Percentiles rank a stretch among this genome's conserved stretches.
These are phyloP conservation scores for Myotis davidii DNA, from an alignment of 2,113 vertebrate genomes.

Conservation along the genomic window DNA sequence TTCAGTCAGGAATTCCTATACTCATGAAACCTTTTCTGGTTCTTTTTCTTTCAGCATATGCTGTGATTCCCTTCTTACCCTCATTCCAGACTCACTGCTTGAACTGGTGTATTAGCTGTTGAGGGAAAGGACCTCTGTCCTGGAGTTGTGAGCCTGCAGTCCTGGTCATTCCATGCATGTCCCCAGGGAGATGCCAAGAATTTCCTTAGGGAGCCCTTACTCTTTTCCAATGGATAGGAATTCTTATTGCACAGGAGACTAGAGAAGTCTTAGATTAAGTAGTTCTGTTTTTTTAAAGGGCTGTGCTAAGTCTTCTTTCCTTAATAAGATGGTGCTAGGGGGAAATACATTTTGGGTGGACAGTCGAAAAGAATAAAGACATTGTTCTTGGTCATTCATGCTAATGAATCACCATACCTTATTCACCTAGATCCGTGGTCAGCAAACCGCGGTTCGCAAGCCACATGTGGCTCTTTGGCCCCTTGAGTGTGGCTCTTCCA, in stretches of 20 bases:
- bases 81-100: not conserved
- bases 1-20: conserved; percentile 4
- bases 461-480: too few species aligned
- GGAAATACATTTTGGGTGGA: not conserved
- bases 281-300: not conserved
- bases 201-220: not conserved
- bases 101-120: not conserved
- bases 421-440: not conserved
- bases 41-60: conserved; percentile 18
- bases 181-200: not conserved
- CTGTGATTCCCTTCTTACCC: not conserved
- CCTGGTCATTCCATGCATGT: not conserved
- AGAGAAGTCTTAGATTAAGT: not conserved
- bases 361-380: not conserved
- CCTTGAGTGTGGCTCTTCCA: too few species aligned
- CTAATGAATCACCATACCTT: not conserved
- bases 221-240: not conserved
- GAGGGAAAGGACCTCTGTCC: not conserved
- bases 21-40: not conserved
- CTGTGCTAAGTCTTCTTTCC: not conserved
- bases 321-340: not conserved
- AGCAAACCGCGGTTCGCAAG: too few species aligned
- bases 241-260: not conserved
- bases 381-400: not conserved
- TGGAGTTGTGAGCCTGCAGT: not conserved